phyloP scores from a whole-genome alignment of 2,797 vertebrate species.

The Erethizon dorsatum region DNA sequence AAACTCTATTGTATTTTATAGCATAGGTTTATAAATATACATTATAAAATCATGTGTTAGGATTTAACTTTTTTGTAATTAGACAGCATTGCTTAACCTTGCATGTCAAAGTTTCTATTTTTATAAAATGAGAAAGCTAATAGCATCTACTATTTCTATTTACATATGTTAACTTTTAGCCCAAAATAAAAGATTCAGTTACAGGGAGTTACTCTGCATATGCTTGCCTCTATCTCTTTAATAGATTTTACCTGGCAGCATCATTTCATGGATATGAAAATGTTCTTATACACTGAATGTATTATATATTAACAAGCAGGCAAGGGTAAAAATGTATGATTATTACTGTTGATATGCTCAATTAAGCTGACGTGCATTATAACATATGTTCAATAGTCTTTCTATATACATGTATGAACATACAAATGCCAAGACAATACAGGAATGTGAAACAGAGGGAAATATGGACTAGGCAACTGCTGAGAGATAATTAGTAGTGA shows the following conservation, averaged over 20 bases:
- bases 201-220: background rate
- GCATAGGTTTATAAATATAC: background rate
- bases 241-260: background rate
- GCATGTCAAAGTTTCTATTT: background rate
- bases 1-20: background rate
- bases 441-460: background rate
- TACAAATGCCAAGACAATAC: background rate
- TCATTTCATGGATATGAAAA: background rate
- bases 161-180: background rate
- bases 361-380: background rate
- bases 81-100: background rate
- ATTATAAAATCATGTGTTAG: background rate
- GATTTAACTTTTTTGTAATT: background rate
- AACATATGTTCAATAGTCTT: background rate
- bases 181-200: background rate
- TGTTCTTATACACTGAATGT: background rate
- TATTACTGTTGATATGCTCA: background rate
- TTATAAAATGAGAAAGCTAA: background rate
- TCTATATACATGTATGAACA: background rate
- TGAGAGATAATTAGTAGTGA: background rate
- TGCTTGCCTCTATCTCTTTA: background rate
- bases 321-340: background rate
- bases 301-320: background rate
- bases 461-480: background rate
- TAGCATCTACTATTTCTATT: background rate